Evolutionary conservation across 2,888 invertebrate species (phyloP).

Genomic region (Dryobotodes eremita): DNA sequence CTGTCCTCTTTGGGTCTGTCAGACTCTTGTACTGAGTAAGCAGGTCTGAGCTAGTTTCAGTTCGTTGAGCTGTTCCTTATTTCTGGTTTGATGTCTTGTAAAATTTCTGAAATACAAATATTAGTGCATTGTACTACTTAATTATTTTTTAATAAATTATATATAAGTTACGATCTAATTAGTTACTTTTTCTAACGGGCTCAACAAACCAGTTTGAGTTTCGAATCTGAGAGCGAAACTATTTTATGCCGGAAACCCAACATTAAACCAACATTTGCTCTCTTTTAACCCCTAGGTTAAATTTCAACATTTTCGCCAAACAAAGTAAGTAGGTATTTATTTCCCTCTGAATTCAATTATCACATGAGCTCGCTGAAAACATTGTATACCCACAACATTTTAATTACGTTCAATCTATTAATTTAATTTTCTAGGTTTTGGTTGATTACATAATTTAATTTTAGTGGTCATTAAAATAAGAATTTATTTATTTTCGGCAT

Average conservation of each 20-base stretch:
- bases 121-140: constrained; percentile 2
- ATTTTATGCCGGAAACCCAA: constrained; percentile 10
- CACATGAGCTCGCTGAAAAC: constrained; percentile 39
- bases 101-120: not conserved
- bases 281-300: not conserved
- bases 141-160: not conserved
- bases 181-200: constrained; percentile 9
- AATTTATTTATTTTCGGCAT: not conserved
- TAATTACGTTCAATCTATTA: constrained; percentile 45
- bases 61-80: not conserved
- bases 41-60: not conserved
- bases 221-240: not conserved
- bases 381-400: constrained; percentile 42
- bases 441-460: too few relatives aligned
- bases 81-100: not conserved
- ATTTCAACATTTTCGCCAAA: not conserved
- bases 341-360: constrained; percentile 46
- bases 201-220: constrained; percentile 7
- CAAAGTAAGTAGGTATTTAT: not conserved
- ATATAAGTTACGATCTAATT: constrained; percentile 11
- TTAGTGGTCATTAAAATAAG: constrained; percentile 4
- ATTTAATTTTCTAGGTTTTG: constrained; percentile 24
- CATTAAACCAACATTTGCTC: not conserved
- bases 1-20: not conserved
- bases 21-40: not conserved